phyloP scores from a whole-genome alignment of 1,140 invertebrate genomes.

The Vollenhovia emeryi region DNA sequence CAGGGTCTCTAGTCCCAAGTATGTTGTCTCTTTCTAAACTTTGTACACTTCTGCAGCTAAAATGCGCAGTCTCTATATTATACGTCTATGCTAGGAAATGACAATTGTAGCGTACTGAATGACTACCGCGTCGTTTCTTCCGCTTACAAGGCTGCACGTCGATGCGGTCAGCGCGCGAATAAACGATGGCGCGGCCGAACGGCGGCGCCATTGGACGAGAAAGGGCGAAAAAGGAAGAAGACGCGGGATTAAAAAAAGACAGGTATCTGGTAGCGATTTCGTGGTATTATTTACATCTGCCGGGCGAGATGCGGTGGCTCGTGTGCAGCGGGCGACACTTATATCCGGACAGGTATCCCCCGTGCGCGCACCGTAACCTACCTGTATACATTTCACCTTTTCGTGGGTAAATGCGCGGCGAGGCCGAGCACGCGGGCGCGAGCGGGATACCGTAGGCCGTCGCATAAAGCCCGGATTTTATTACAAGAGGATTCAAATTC shows the following conservation, averaged over 20 bases:
- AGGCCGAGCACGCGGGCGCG: constrained; percentile 51
- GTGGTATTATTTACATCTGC: constrained; percentile 79
- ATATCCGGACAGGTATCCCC: constrained; percentile 64
- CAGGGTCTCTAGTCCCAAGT: too few relatives aligned
- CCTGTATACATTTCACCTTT: constrained; percentile 71
- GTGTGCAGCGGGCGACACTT: constrained; percentile 58
- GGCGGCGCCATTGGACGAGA: constrained; percentile 15
- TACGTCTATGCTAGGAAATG: too few relatives aligned
- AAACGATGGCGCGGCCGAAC: neutral
- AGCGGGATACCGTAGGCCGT: constrained; percentile 72
- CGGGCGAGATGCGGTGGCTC: constrained; percentile 58
- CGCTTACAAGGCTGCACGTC: constrained; percentile 2
- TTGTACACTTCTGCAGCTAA: too few relatives aligned
- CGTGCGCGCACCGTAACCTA: constrained; percentile 57
- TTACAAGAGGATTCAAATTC: constrained; percentile 85
- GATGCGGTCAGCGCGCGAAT: constrained; percentile 8
- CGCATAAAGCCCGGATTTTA: constrained; percentile 85
- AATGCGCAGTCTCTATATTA: too few relatives aligned
- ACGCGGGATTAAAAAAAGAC: too few relatives aligned
- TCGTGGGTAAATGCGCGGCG: constrained; percentile 66
- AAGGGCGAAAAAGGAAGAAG: constrained; percentile 11
- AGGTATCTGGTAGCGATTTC: constrained; percentile 78
- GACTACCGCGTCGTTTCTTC: constrained; percentile 60
- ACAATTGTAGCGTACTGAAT: neutral
- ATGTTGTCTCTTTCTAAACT: too few relatives aligned